A percentile compares a stretch with the other conserved stretches of the same genome.
Evolutionary conservation across 2,888 invertebrate genomes (phyloP).

Genomic region (Gymnosoma rotundatum): DNA sequence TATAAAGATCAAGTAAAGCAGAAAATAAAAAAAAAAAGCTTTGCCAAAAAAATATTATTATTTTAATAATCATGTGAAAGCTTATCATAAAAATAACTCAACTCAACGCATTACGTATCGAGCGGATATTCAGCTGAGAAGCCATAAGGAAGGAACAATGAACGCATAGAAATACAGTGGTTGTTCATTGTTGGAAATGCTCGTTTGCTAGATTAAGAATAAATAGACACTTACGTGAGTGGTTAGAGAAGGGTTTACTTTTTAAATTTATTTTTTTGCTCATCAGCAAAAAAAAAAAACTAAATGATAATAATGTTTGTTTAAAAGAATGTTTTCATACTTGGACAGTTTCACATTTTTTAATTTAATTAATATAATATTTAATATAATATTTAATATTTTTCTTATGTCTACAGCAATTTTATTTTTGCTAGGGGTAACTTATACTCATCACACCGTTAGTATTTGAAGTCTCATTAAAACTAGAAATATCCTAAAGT

Average conservation of each 20-base stretch:
- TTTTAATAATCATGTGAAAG: conserved; percentile 66
- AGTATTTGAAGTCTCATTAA: no score
- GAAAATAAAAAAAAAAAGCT: conserved; percentile 22
- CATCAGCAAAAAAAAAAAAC: not conserved
- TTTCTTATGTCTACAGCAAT: no score
- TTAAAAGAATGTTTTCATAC: no score
- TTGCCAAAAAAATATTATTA: conserved; percentile 64
- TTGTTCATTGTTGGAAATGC: conserved; percentile 1
- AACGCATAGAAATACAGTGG: conserved; percentile 21
- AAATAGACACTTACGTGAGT: conserved; percentile 31
- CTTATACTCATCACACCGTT: no score
- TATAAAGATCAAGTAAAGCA: conserved; percentile 30
- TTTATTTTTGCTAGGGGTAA: no score
- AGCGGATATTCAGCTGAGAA: conserved; percentile 21
- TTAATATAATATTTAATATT: no score
- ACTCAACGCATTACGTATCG: conserved; percentile 6
- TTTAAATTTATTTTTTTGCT: not conserved
- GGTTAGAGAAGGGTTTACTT: conserved; percentile 19
- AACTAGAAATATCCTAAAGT: no score
- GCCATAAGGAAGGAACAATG: conserved; percentile 12
- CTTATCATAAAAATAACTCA: conserved; percentile 47
- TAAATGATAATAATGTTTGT: no score
- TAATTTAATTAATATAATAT: no score
- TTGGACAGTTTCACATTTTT: no score
- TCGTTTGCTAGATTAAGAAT: not conserved